Evolutionary conservation across 2,113 vertebrate species (phyloP).

Genomic region (Hydrolagus affinis): DNA sequence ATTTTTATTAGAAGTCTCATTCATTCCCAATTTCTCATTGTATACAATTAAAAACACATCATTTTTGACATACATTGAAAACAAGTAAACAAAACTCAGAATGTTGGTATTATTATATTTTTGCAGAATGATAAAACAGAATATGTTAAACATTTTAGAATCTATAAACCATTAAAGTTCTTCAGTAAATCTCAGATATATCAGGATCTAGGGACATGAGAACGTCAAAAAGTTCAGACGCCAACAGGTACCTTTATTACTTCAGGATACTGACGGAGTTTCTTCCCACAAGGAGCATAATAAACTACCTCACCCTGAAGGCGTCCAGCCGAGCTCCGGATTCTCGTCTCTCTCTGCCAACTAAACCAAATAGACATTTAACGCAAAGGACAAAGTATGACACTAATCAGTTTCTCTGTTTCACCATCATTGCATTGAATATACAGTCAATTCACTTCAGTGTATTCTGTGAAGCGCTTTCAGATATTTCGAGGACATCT

Average conservation of each 20-base stretch:
- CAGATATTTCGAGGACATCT: too few relatives aligned
- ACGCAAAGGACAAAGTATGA: neutral
- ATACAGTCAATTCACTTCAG: too few relatives aligned
- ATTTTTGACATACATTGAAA: too few relatives aligned
- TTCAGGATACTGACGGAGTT: conserved; percentile 85
- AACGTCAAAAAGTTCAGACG: neutral
- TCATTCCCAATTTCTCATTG: too few relatives aligned
- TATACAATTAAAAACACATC: too few relatives aligned
- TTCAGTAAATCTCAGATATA: neutral
- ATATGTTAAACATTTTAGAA: neutral
- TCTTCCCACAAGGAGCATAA: conserved; percentile 91
- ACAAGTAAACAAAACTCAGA: too few relatives aligned
- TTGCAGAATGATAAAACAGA: too few relatives aligned
- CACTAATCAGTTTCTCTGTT: neutral
- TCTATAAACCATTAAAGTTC: neutral
- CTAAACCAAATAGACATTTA: conserved; percentile 46
- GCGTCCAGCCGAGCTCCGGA: conserved; percentile 72
- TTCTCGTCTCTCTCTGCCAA: conserved; percentile 88
- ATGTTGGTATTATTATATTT: too few relatives aligned
- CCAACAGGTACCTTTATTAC: conserved; percentile 75
- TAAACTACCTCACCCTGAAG: conserved; percentile 86
- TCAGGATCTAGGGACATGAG: neutral
- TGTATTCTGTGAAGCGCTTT: too few relatives aligned
- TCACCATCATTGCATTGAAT: too few relatives aligned
- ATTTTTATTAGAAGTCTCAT: too few relatives aligned